Evolutionary conservation across 2,797 vertebrate species (phyloP).

Genomic region (Chaetodon trifasciatus): DNA sequence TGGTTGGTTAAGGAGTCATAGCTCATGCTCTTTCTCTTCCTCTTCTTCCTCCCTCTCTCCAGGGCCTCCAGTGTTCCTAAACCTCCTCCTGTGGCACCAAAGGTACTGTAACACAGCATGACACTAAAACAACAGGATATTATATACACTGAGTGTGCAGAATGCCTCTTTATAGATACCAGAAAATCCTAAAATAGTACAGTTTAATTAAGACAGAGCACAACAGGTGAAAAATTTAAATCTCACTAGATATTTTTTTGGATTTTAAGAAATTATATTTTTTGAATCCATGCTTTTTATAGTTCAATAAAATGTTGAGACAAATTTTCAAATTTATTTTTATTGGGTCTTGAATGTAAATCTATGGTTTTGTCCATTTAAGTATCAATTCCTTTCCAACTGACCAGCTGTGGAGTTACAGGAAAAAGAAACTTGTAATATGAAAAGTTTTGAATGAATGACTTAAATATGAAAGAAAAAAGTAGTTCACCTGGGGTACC

Average conservation of each 20-base stretch:
- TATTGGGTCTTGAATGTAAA: background rate
- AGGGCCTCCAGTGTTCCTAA: constrained; percentile 88
- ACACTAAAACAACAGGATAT: constrained; percentile 67
- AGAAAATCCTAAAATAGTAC: background rate
- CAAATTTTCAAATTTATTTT: background rate
- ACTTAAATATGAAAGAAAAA: background rate
- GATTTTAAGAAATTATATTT: too few species aligned
- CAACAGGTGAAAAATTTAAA: constrained; percentile 6
- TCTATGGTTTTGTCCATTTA: background rate
- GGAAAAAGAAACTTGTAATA: background rate
- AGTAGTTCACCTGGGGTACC: constrained; percentile 30
- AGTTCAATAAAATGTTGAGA: background rate
- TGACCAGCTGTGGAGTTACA: background rate
- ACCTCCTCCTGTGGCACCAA: constrained; percentile 87
- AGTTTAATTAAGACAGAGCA: constrained; percentile 12
- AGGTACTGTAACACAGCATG: constrained; percentile 83
- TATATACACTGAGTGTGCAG: background rate
- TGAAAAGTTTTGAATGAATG: background rate
- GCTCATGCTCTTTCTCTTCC: constrained; percentile 13
- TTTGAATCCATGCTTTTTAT: background rate
- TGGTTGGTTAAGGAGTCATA: constrained; percentile 6
- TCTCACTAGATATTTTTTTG: too few species aligned
- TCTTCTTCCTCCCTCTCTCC: constrained; percentile 50
- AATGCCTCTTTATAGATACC: background rate
- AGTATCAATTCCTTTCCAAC: background rate